Evolutionary conservation across 92 coral and sea anemone genomes (phyloP), one percentile per base, ranked within the genome.

Genomic region (Porites cylindrica): DNA sequence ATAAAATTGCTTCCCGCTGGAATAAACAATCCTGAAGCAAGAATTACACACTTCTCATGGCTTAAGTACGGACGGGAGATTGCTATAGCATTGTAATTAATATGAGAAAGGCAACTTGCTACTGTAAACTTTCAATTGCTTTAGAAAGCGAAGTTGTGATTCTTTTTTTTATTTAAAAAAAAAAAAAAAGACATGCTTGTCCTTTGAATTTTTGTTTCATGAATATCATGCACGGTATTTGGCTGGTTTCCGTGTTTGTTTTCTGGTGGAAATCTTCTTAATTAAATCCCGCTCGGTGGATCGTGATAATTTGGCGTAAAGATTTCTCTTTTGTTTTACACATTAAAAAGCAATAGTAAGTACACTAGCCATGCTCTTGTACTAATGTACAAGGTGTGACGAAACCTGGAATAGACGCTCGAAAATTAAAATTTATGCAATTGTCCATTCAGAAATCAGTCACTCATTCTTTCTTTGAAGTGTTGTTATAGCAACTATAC

Each of bases 401-500:
- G 66, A 62, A 18, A 16, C 19, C 61, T 16, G 17, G 17, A 11
- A 62, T 16, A 20, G n/a, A 62, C 17, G 66, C 52, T 18, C 54
- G 21, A 38, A 43, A 58, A 14, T 76, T 21, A 26, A 61, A 77
- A 26, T 26, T n/a, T 38, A 38, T 38, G 47, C 47, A 62, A 24
- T 38, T 77, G 81, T 60, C 67, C 59, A 43, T 20, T 76, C 50
- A 56, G 7, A 53, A 76, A 53, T 58, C 59, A 56, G 29, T 16
- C 64, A 7, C 20, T 21, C 16, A 8, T 12, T 54, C 54, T n/a
- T n/a, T 52, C 65, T 75, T 9, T 66, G n/a, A 24, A 2, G 26
- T 8, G 85, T 80, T 66, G 85, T 54, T 24, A 17, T 7, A 76
- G 51, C 76, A 81, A 81, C 76, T 3, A 67, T 16, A 53, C 2